Evolutionary conservation across 2,113 vertebrate genomes (phyloP).

Genomic region (Penelope pileata): DNA sequence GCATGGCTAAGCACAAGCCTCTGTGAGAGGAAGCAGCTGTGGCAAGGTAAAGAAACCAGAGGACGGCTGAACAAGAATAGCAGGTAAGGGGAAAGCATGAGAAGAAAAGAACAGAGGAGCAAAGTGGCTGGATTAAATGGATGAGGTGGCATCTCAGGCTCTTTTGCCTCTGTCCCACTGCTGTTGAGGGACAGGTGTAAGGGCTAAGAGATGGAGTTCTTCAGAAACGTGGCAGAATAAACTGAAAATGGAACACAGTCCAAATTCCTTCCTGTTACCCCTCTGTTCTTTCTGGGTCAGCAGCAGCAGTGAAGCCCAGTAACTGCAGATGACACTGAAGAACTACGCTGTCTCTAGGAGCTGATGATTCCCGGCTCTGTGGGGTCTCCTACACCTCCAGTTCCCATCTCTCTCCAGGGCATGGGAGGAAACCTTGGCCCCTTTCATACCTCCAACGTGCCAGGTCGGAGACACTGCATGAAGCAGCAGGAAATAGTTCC

Average conservation of each 20-base stretch:
- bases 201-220: background rate
- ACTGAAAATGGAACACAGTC: background rate
- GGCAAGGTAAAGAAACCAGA: background rate
- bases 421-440: background rate
- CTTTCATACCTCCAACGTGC: fast-evolving
- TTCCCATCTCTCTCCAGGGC: background rate
- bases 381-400: background rate
- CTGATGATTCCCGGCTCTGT: background rate
- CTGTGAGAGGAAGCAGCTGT: background rate
- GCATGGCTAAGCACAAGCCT: fast-evolving
- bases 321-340: background rate
- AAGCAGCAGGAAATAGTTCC: background rate
- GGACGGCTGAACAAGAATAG: background rate
- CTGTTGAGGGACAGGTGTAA: background rate
- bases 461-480: background rate
- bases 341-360: background rate
- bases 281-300: background rate
- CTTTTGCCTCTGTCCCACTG: background rate
- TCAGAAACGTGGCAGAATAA: background rate
- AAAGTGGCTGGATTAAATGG: background rate
- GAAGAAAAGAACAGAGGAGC: background rate
- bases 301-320: background rate
- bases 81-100: background rate
- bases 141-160: background rate
- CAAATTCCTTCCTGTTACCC: background rate